These are phyloP conservation scores for Seira musarum DNA, from an alignment of 2,888 invertebrate genomes.

Conservation along the genomic window DNA sequence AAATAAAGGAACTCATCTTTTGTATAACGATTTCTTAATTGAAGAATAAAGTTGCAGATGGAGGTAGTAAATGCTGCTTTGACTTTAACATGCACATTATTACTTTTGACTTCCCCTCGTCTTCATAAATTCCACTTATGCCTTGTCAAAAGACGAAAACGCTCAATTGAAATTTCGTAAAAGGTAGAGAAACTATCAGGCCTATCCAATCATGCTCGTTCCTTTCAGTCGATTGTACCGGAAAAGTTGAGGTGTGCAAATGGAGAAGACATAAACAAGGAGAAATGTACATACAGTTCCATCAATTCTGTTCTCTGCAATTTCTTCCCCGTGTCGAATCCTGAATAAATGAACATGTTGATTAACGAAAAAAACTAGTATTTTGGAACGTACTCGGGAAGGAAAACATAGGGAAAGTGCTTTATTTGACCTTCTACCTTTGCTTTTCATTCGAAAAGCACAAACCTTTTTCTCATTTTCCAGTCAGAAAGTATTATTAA, in stretches of 20 bases:
- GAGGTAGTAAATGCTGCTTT: slow-evolving; percentile 40
- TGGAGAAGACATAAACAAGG: neutral
- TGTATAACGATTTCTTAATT: slow-evolving; percentile 8
- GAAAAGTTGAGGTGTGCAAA: neutral
- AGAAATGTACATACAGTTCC: neutral
- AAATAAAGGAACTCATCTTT: slow-evolving; percentile 8
- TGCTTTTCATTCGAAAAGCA: neutral
- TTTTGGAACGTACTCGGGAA: neutral
- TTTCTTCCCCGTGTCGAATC: slow-evolving; percentile 2
- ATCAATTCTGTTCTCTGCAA: neutral
- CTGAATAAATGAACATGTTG: slow-evolving; percentile 16
- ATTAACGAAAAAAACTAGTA: neutral
- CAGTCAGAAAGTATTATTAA: slow-evolving; percentile 11
- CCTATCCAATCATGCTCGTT: slow-evolving; percentile 21
- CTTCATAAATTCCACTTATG: too few relatives aligned
- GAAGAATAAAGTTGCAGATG: slow-evolving; percentile 9
- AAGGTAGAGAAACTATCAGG: neutral
- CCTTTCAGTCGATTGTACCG: neutral
- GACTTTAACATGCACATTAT: slow-evolving; percentile 31
- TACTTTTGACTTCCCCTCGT: slow-evolving; percentile 36
- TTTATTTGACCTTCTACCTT: slow-evolving; percentile 6
- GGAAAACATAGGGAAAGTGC: neutral
- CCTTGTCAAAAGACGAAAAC: too few relatives aligned
- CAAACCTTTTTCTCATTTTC: neutral
- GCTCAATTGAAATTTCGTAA: slow-evolving; percentile 22